Evolutionary conservation across 2,113 vertebrate species (phyloP).

Genomic region (Actenoides hombroni): DNA sequence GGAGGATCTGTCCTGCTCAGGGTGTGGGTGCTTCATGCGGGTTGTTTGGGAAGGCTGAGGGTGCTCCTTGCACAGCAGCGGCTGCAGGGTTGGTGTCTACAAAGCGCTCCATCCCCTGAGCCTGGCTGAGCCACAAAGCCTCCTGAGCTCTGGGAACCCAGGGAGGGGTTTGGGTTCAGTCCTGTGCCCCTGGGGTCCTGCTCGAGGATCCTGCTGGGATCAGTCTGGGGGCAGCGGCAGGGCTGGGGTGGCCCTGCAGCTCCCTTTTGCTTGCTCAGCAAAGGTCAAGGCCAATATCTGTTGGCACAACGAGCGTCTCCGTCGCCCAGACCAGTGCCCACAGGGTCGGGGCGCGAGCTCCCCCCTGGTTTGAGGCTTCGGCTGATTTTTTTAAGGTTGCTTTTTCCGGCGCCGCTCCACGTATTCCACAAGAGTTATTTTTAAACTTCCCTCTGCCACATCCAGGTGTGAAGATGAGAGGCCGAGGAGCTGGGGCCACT

Average conservation of each 20-base stretch:
- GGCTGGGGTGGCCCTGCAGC: neutral
- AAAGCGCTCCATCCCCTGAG: neutral
- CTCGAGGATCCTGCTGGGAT: neutral
- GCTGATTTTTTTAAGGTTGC: fast-evolving
- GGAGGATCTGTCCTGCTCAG: neutral
- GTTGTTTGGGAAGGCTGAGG: neutral
- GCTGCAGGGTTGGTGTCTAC: fast-evolving
- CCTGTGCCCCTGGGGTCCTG: fast-evolving
- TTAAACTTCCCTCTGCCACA: neutral
- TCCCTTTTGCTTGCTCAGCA: fast-evolving
- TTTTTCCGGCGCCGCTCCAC: fast-evolving
- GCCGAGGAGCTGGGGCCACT: neutral
- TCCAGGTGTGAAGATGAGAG: neutral
- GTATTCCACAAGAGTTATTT: neutral
- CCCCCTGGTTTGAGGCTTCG: fast-evolving
- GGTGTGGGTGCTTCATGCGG: neutral
- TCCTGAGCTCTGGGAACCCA: neutral
- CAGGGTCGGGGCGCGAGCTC: neutral
- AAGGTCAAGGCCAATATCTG: fast-evolving
- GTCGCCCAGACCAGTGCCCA: fast-evolving
- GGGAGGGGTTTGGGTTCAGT: neutral
- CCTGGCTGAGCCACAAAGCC: neutral
- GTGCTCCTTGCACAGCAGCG: fast-evolving
- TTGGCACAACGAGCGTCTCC: fast-evolving
- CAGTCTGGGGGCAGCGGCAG: fast-evolving